Evolutionary conservation across 2,113 vertebrate species (phyloP), one percentile per base, ranked within the genome.

Genomic region (Elanus axillaris): DNA sequence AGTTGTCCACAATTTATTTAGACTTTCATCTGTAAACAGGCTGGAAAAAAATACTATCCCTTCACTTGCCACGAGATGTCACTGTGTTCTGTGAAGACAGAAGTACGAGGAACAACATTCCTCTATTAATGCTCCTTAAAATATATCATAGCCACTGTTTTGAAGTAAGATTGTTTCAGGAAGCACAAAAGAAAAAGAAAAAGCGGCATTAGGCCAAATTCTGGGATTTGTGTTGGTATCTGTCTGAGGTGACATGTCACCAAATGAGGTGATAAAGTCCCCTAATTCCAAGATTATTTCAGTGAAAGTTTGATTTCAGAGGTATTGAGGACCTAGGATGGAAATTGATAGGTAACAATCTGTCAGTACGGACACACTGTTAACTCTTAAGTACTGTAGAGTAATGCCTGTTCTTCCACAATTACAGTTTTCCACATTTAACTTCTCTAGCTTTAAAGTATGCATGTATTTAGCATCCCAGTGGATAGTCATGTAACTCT

Each of bases 1-100:
- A 64, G 15, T 43, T 82, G 45, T 72, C 53, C 21, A 53, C 64
- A 81, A 64, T 72, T 75, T 55, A 36, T 48, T 88, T 32, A 43
- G 53, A 45, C 12, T 76, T 81, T 77, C 5, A 63, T 32, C 43
- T 38, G 10, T 71, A 58, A 83, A 81, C 1, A 9, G 45, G n/a
- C 23, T 67, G 64, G 31, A 45, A 56, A 85, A 89, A 78, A 36
- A 29, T 21, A 42, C 50, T 21, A 34, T 62, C 27, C 45, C 7
- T 68, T 66, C 32, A 15, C 16, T 27, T 20, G 80, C 94, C 97
- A 94, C 95, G 84, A 96, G 96, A 93, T 95, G 96, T 89, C 97
- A 68, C 93, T 97, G 67, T 94, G 48, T 68, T 89, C 94, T 86
- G 25, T 7, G 53, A 85, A 91, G 84, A 87, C 45, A 18, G 10